Evolutionary conservation across 2,888 invertebrate species (phyloP).

Genomic region (Azorinus chamasolen): DNA sequence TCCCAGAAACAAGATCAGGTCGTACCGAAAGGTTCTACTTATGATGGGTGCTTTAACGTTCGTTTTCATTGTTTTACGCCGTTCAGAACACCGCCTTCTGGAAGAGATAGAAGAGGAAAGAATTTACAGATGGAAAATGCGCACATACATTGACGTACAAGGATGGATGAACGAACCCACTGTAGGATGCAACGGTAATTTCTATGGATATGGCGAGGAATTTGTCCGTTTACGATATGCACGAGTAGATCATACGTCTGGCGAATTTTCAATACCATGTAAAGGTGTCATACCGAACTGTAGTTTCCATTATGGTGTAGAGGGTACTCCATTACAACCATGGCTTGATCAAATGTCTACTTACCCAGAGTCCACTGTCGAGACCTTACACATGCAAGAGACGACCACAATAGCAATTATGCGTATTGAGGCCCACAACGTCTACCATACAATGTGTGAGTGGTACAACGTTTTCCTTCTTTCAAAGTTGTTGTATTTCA

Average conservation of each 20-base stretch:
- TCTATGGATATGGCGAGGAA: slow-evolving; percentile 54
- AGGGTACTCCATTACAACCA: slow-evolving; percentile 48
- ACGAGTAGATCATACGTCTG: slow-evolving; percentile 17
- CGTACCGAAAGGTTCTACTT: too few species aligned
- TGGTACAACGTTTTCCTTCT: slow-evolving; percentile 59
- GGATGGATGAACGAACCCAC: slow-evolving; percentile 39
- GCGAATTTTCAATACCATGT: slow-evolving; percentile 47
- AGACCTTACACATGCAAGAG: neutral
- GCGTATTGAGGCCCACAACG: slow-evolving; percentile 59
- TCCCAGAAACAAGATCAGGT: too few species aligned
- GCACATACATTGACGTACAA: slow-evolving; percentile 27
- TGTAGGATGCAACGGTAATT: slow-evolving; percentile 40
- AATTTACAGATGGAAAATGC: neutral
- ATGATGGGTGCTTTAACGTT: too few species aligned
- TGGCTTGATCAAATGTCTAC: slow-evolving; percentile 34
- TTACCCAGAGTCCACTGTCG: slow-evolving; percentile 2
- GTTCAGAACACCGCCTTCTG: too few species aligned
- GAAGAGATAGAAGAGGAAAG: too few species aligned
- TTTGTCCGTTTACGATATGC: slow-evolving; percentile 43
- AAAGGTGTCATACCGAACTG: slow-evolving; percentile 25
- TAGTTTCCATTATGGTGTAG: slow-evolving; percentile 38
- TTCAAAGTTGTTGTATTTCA: slow-evolving; percentile 33
- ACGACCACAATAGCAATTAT: slow-evolving; percentile 44
- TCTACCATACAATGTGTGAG: slow-evolving; percentile 61
- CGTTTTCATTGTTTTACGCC: too few species aligned